These are phyloP conservation scores for Uropetala carovei DNA, from an alignment of 2,888 invertebrate species.

Conservation along the genomic window DNA sequence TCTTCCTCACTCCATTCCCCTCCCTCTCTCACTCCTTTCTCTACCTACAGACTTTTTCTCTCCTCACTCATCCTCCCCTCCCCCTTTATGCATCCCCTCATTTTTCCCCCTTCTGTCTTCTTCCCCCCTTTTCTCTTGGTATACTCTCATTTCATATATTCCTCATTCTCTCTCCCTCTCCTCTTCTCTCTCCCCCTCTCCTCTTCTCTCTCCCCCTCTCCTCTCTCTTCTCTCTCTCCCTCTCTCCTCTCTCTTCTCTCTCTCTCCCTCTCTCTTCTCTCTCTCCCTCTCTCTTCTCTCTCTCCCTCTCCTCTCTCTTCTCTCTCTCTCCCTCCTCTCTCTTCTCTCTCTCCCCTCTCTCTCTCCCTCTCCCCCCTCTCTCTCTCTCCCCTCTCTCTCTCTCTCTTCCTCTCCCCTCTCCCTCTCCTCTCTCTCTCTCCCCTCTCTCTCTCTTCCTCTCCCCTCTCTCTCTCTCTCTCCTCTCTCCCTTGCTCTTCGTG, in stretches of 20 bases:
- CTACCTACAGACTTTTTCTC: too few relatives aligned
- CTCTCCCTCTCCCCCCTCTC: neutral
- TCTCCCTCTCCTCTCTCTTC: neutral
- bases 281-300: neutral
- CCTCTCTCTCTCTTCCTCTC: neutral
- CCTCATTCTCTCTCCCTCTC: too few relatives aligned
- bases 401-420: neutral
- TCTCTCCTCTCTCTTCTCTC: neutral
- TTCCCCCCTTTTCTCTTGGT: too few relatives aligned
- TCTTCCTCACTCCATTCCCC: too few relatives aligned
- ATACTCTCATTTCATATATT: too few relatives aligned
- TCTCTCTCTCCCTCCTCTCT: neutral
- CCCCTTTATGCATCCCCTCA: neutral
- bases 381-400: neutral
- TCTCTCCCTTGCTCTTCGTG: neutral
- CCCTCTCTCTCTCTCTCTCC: neutral
- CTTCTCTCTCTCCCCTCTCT: neutral
- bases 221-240: neutral
- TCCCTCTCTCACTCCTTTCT: too few relatives aligned
- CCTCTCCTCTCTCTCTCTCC: neutral
- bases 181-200: neutral
- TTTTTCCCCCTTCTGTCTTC: neutral
- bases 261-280: neutral
- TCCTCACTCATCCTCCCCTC: too few relatives aligned
- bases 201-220: neutral